Evolutionary conservation across 2,888 invertebrate species (phyloP).

Genomic region (Loripinus fragilis): DNA sequence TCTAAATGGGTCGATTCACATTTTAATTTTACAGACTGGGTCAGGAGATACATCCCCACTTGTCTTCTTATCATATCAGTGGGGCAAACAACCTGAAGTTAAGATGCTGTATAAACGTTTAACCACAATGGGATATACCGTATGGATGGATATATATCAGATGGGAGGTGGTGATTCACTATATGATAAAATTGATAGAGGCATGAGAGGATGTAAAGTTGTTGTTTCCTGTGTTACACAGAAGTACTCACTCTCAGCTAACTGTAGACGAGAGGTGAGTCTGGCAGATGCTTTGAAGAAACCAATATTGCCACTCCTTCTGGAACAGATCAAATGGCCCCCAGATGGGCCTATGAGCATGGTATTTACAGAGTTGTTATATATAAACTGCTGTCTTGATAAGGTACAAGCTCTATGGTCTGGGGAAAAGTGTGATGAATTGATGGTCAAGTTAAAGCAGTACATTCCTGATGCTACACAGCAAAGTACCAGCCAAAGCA

Average conservation of each 20-base stretch:
- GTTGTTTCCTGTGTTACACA: constrained; percentile 79
- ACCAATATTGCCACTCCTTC: constrained; percentile 78
- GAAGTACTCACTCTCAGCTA: constrained; percentile 80
- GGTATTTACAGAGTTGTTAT: constrained; percentile 78
- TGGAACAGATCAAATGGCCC: constrained; percentile 80
- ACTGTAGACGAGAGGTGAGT: constrained; percentile 80
- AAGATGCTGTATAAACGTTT: constrained; percentile 74
- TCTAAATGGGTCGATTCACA: no score
- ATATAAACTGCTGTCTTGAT: constrained; percentile 74
- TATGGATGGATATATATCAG: constrained; percentile 82
- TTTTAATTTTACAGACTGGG: constrained; percentile 13
- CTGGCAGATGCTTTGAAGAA: constrained; percentile 80
- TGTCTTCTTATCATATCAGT: constrained; percentile 81
- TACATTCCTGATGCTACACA: not conserved
- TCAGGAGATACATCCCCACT: constrained; percentile 44
- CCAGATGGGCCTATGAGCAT: constrained; percentile 81
- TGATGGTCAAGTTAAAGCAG: constrained; percentile 61
- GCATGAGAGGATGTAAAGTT: constrained; percentile 75
- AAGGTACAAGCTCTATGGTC: constrained; percentile 66
- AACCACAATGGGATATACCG: constrained; percentile 71
- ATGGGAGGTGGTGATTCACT: constrained; percentile 83
- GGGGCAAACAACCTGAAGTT: constrained; percentile 80
- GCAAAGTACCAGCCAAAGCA: no score
- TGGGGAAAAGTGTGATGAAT: constrained; percentile 69
- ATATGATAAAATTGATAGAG: constrained; percentile 81